Conservation (phyloP, 2,113 vertebrate genomes). For the Tautogolabrus adspersus region DNA sequence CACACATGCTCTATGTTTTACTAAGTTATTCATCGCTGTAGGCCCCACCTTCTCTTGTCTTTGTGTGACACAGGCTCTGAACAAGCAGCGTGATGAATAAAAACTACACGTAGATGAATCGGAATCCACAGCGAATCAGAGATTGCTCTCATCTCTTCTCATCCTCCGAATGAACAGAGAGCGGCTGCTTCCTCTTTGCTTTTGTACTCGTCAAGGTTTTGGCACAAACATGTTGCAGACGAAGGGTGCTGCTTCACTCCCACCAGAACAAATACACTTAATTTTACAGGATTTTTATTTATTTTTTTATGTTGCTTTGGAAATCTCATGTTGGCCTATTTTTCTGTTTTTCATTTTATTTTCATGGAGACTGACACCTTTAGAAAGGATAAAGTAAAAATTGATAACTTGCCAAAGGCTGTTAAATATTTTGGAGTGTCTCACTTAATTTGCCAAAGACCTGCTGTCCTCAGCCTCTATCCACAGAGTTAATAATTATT, state of each 20-base stretch:
- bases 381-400: slow-evolving; percentile 35
- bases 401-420: no score
- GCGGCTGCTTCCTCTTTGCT: slow-evolving; percentile 42
- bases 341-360: slow-evolving; percentile 12
- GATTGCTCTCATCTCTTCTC: slow-evolving; percentile 50
- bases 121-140: slow-evolving; percentile 49
- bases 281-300: not conserved
- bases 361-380: slow-evolving; percentile 24
- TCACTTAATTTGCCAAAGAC: not conserved
- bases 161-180: slow-evolving; percentile 50
- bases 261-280: slow-evolving; percentile 41
- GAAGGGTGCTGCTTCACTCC: slow-evolving; percentile 5
- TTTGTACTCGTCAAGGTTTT: slow-evolving; percentile 51
- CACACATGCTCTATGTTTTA: slow-evolving; percentile 18
- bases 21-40: slow-evolving; percentile 36
- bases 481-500: not conserved
- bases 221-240: slow-evolving; percentile 24
- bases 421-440: no score
- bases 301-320: not conserved
- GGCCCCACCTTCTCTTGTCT: slow-evolving; percentile 57
- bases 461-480: not conserved
- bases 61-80: slow-evolving; percentile 42
- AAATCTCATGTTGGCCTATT: slow-evolving; percentile 42
- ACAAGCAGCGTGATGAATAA: slow-evolving; percentile 61
- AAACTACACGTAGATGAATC: slow-evolving; percentile 57